phyloP scores from a whole-genome alignment of 2,113 vertebrate genomes.

The Erythrolamprus reginae region DNA sequence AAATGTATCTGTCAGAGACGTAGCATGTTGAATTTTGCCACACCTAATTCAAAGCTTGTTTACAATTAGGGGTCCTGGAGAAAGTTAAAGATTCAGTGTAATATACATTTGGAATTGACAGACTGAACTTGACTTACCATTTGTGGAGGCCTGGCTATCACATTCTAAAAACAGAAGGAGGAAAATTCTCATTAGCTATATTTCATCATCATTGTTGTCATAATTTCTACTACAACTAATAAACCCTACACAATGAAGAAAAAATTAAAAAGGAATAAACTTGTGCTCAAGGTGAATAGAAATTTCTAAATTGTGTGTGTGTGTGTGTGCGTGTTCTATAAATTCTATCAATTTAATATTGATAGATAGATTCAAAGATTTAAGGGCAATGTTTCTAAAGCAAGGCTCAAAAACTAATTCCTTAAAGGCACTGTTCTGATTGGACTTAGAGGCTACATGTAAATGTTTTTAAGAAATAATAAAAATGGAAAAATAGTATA shows the following conservation, averaged over 20 bases:
- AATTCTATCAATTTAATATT: background rate
- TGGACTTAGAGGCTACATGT: background rate
- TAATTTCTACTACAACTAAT: background rate
- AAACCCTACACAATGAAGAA: background rate
- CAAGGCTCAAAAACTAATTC: background rate
- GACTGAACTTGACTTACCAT: slow-evolving; percentile 1
- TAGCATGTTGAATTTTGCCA: background rate
- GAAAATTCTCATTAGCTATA: background rate
- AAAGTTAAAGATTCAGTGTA: background rate
- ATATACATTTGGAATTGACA: background rate
- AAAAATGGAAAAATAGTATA: background rate
- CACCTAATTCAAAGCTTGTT: background rate
- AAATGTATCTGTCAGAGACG: background rate
- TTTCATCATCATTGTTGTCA: background rate
- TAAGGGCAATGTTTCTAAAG: background rate
- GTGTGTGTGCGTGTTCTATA: background rate
- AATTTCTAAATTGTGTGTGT: background rate
- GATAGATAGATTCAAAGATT: background rate
- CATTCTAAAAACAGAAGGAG: background rate
- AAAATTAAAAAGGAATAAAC: background rate
- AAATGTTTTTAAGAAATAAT: background rate
- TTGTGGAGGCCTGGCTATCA: background rate
- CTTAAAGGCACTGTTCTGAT: background rate
- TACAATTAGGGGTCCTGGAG: background rate
- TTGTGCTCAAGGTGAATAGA: background rate